Percentiles rank a stretch among this genome's conserved stretches.
These are phyloP conservation scores for Anhinga rufa DNA, from an alignment of 2,113 vertebrate species.

Conservation along the genomic window DNA sequence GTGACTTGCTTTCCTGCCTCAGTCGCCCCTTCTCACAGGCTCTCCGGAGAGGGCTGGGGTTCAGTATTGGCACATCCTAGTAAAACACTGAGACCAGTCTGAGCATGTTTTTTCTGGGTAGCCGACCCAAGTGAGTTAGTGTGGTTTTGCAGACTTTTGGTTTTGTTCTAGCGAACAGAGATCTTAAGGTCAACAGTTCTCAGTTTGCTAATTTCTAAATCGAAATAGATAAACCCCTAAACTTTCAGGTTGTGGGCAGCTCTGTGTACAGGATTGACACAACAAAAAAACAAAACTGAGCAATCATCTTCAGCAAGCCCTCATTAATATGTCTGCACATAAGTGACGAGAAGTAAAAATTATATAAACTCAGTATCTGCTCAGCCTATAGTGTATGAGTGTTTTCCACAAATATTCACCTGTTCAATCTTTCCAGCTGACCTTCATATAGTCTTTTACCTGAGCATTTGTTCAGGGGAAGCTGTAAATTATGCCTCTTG, in stretches of 20 bases:
- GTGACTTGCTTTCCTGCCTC: not conserved
- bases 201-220: not conserved
- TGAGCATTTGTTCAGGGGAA: not conserved
- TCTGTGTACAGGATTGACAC: not conserved
- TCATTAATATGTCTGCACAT: not conserved
- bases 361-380: not conserved
- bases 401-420: not conserved
- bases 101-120: not conserved
- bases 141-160: not conserved
- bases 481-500: not conserved
- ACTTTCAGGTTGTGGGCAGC: not conserved
- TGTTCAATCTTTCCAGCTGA: not conserved
- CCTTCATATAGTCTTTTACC: not conserved
- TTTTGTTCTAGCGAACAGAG: not conserved
- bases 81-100: not conserved
- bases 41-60: accelerated
- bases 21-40: not conserved
- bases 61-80: not conserved
- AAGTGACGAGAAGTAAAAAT: not conserved
- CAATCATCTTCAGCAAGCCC: not conserved
- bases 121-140: not conserved
- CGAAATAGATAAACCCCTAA: not conserved
- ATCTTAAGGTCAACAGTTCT: not conserved
- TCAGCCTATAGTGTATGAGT: not conserved
- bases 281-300: not conserved